Evolutionary conservation across 2,113 vertebrate genomes (phyloP), one percentile per base, ranked within the genome.

Genomic region (Macaca nemestrina): DNA sequence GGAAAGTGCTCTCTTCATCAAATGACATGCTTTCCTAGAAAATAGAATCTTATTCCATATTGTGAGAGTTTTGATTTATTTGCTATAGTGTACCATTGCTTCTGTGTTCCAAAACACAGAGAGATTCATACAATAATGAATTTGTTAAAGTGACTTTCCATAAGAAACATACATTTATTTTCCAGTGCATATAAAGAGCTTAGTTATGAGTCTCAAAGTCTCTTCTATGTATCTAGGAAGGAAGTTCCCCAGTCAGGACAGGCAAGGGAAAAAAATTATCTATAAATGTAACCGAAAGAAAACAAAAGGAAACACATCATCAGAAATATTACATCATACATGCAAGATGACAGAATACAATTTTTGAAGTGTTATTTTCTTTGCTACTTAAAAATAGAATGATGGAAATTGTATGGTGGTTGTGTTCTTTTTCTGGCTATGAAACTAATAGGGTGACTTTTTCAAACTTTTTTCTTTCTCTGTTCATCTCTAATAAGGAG

Each of bases 1-100:
- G 85, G 76, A 98, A 98, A 97, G 38, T 52, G 96, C 38, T 96
- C 22, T 97, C 97, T 96, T 95, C 81, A 96, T 93, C 83, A 97
- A 70, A 11, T 94, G 95, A 87, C 38, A 95, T 84, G 89, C 38
- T 95, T 94, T 50, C 40, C 23, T 79, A 75, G 81, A 96, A 98
- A 97, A 98, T 9, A 96, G 8, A 97, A 86, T 73, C 85, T 79
- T 38, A 9, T 13, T 70, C 27, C 64, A 86, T 78, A 94, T 52
- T 79, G 48, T 67, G 72, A 97, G 10, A 8, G 45, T 95, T 97
- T 95, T 61, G 38, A 55, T 89, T 97, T 25, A 82, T 96, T 97
- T 98, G 67, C 55, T 81, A 30, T 81, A 94, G 27, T 43, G 1
- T 1, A 79, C 9, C 57, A 95, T 79, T 96, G 43, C 12, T 97